These are phyloP conservation scores for Propsilocerus akamusi DNA, from an alignment of 1,140 invertebrate species.

Conservation along the genomic window DNA sequence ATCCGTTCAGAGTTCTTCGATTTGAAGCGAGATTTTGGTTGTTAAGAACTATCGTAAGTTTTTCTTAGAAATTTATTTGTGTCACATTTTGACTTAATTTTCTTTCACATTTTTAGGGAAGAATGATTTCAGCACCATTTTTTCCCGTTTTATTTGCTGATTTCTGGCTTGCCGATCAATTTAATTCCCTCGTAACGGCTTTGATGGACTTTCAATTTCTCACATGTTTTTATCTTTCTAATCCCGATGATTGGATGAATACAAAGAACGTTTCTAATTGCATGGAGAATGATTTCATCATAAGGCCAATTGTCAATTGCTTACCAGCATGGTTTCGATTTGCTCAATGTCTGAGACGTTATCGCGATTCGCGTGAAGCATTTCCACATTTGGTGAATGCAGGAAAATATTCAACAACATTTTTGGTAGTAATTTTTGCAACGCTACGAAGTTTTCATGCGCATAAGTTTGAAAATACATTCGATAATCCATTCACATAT, in stretches of 20 bases:
- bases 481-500: slow-evolving; percentile 65
- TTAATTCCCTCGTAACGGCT: slow-evolving; percentile 80
- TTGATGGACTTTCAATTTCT: slow-evolving; percentile 92
- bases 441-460: slow-evolving; percentile 48
- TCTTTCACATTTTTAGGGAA: slow-evolving; percentile 36
- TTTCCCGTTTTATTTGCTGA: slow-evolving; percentile 94
- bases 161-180: slow-evolving; percentile 98
- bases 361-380: slow-evolving; percentile 69
- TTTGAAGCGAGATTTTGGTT: slow-evolving; percentile 81
- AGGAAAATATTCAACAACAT: slow-evolving; percentile 95
- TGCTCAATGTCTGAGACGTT: slow-evolving; percentile 90
- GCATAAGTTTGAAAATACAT: slow-evolving; percentile 39
- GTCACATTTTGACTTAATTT: background rate
- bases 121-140: slow-evolving; percentile 82
- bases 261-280: slow-evolving; percentile 34
- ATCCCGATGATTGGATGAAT: slow-evolving; percentile 48
- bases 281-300: slow-evolving; percentile 38
- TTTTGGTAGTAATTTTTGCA: slow-evolving; percentile 80
- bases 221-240: slow-evolving; percentile 61
- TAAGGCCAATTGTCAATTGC: slow-evolving; percentile 66
- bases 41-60: slow-evolving; percentile 53
- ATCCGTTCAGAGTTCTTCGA: slow-evolving; percentile 82
- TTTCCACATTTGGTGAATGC: slow-evolving; percentile 96
- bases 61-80: background rate
- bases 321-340: slow-evolving; percentile 96